A percentile compares a stretch with the other conserved stretches of the same genome.
Conservation (phyloP, 1,140 invertebrate species). For the Diuraphis noxia region DNA sequence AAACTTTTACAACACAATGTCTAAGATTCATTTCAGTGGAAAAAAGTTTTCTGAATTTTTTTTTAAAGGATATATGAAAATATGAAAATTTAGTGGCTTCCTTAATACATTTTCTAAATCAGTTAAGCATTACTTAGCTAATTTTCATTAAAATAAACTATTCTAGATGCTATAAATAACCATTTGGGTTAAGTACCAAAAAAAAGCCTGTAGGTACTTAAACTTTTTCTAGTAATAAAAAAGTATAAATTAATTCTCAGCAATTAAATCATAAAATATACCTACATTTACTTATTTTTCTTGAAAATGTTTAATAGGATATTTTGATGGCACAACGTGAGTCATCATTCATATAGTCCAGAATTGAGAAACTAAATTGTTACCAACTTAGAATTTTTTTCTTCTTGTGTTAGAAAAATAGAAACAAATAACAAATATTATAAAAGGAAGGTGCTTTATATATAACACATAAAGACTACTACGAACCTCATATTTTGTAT, state of each 20-base stretch:
- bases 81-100: background rate
- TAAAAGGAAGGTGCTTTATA: background rate
- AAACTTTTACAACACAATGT: background rate
- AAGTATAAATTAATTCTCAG: background rate
- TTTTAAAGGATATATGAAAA: background rate
- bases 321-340: background rate
- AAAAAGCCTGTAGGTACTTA: background rate
- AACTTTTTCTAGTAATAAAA: background rate
- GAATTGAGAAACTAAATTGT: background rate
- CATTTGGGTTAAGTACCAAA: background rate
- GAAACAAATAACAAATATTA: background rate
- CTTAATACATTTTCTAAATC: background rate
- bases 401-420: background rate
- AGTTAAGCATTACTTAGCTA: background rate
- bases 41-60: background rate
- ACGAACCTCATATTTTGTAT: background rate
- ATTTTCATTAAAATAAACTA: background rate
- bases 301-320: background rate
- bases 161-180: background rate
- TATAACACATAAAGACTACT: background rate
- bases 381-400: background rate
- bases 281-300: background rate
- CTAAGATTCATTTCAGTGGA: background rate
- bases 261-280: background rate
- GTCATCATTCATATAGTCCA: rapidly evolving